Percentiles rank a stretch among this genome's conserved stretches.
phyloP scores from a whole-genome alignment of 1,140 invertebrate genomes.

The Uloborus diversus region DNA sequence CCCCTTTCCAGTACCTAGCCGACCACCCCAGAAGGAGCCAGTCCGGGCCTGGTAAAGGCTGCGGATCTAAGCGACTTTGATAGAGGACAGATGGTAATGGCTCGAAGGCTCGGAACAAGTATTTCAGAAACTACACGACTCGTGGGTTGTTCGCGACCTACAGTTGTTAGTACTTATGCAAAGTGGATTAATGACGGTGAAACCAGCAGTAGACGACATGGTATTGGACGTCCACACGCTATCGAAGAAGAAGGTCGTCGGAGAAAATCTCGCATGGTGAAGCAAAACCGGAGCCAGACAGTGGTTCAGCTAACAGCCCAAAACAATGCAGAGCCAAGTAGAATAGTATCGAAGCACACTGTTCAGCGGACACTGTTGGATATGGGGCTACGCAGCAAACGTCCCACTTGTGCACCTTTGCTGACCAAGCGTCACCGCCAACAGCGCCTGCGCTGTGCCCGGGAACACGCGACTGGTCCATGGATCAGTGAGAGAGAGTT shows the following conservation, averaged over 20 bases:
- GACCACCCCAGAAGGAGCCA: too few species aligned
- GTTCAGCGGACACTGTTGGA: neutral
- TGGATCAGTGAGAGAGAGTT: too few species aligned
- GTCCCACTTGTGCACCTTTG: neutral
- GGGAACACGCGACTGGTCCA: too few species aligned
- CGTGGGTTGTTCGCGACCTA: neutral
- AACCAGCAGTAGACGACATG: neutral
- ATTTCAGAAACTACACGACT: neutral
- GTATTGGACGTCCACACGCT: neutral
- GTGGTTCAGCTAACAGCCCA: neutral
- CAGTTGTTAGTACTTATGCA: neutral
- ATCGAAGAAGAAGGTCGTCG: neutral
- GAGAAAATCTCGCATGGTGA: neutral
- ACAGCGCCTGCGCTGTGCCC: neutral
- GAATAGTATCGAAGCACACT: neutral
- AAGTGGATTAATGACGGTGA: neutral
- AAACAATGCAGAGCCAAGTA: neutral
- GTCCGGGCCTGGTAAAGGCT: too few species aligned
- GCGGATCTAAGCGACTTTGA: too few species aligned
- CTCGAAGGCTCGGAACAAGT: too few species aligned
- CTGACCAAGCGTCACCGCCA: neutral
- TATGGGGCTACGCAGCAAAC: neutral
- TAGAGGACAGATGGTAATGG: too few species aligned
- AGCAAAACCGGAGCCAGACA: neutral
- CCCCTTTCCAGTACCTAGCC: too few species aligned